Base-by-base conservation (phyloP, 2,113 vertebrate species). In the Gallinago undulata region DNA sequence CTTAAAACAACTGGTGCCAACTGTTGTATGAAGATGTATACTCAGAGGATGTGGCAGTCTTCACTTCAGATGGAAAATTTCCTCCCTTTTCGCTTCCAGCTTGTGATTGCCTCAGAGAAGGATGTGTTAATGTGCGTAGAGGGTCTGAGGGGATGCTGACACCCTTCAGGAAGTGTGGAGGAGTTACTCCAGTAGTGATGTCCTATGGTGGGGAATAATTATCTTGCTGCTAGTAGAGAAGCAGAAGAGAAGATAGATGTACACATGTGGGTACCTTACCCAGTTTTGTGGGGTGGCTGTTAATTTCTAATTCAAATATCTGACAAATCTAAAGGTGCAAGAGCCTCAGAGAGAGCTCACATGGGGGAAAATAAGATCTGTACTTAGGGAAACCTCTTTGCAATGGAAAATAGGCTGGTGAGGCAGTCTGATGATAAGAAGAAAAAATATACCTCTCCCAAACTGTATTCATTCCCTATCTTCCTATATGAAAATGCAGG, bases 391-490 rank as follows among this genome's bases (percentile, higher is more conserved):
- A 68, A 72, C 43, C 19, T 89, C 51, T 95, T 92, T 94, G 93
- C 86, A 96, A 93, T 95, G 96, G 88, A 96, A 94, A 96, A 78
- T 12, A 93, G 76, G 35, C 64, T 68, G 60, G 64, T 53, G 60
- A 83, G 39, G 43, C 53, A n/a, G 43, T 43, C 68, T 90, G 64
- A 25, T 11, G 30, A 31, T 51, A 86, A 56, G 56, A 78, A 70
- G 21, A 75, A 81, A 89, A 67, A 64, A 37, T 59, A 60, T 37
- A 75, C 33, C 56, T 78, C 45, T 81, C 33, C 74, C 27, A 50
- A 57, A 67, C 6, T 47, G 22, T 67, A 75, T 84, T 86, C 0
- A 2, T 93, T 92, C 56, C 39, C 63, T 84, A 3, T 47, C 79
- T 93, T 89, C 85, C 76, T 77, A 4, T 92, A 92, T 55, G 90